Conservation (phyloP, 2,888 invertebrate genomes). For the Nomada ferruginata region DNA sequence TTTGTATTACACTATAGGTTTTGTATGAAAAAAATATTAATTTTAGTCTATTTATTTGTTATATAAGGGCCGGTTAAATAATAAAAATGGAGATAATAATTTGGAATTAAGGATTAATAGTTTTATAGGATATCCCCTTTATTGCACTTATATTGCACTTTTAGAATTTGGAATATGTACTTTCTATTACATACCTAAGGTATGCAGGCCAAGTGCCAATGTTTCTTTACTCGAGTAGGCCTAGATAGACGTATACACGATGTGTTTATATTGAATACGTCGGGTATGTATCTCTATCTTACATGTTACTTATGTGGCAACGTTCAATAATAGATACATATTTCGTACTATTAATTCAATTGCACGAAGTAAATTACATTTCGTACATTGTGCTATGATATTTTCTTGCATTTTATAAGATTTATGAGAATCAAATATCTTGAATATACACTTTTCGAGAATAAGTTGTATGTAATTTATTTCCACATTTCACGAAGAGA, state of each 20-base stretch:
- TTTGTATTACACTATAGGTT: too few species aligned
- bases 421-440: neutral
- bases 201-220: slow-evolving; percentile 50
- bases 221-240: slow-evolving; percentile 8
- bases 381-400: neutral
- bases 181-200: slow-evolving; percentile 27
- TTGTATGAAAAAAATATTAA: too few species aligned
- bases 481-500: neutral
- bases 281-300: neutral
- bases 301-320: neutral
- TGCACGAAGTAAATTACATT: neutral
- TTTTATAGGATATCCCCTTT: too few species aligned
- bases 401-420: neutral
- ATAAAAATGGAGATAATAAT: too few species aligned
- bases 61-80: too few species aligned
- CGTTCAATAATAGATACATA: too few species aligned
- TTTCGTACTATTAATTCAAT: neutral
- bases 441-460: neutral
- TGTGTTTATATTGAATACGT: slow-evolving; percentile 1
- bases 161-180: slow-evolving; percentile 11
- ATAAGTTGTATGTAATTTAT: neutral
- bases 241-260: neutral
- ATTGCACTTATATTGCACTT: too few species aligned
- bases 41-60: too few species aligned
- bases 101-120: too few species aligned